Evolutionary conservation across 2,888 invertebrate species (phyloP).

Genomic region (Adelognathus sp.): DNA sequence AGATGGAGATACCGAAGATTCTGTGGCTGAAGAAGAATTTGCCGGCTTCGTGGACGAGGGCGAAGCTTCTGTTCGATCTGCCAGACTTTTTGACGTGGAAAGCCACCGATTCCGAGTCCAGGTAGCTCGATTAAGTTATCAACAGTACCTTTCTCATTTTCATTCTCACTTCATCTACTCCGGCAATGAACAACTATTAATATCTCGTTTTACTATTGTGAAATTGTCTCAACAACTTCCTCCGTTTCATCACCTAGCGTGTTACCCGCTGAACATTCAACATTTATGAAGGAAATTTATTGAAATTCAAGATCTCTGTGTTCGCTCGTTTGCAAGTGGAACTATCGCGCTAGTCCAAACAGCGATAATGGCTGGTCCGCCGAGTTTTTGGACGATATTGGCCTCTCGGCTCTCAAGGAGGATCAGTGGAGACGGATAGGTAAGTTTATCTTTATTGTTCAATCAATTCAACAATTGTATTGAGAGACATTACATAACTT

Average conservation of each 20-base stretch:
- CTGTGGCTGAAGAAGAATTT: slow-evolving; percentile 94
- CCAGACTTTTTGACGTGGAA: slow-evolving; percentile 97
- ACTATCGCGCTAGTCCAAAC: slow-evolving; percentile 87
- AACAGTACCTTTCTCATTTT: not conserved
- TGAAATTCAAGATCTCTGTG: slow-evolving; percentile 89
- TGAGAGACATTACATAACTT: no score
- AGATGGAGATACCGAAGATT: slow-evolving; percentile 98
- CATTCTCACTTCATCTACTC: no score
- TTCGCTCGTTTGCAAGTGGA: slow-evolving; percentile 97
- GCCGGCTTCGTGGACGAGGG: slow-evolving; percentile 86
- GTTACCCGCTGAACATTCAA: no score
- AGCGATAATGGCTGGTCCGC: slow-evolving; percentile 87
- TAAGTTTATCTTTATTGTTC: slow-evolving; percentile 60
- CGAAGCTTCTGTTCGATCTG: slow-evolving; percentile 92
- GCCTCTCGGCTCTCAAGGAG: slow-evolving; percentile 88
- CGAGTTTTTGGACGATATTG: slow-evolving; percentile 88
- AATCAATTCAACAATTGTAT: no score
- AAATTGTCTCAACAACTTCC: no score
- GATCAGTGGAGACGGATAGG: slow-evolving; percentile 88
- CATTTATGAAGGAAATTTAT: slow-evolving; percentile 35
- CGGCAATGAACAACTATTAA: no score
- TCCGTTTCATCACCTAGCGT: no score
- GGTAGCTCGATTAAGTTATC: slow-evolving; percentile 78
- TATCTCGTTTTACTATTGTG: no score
- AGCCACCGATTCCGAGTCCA: slow-evolving; percentile 88